Percentiles rank a stretch among this genome's conserved stretches.
phyloP scores from a whole-genome alignment of 2,113 vertebrate genomes.

The Elanoides forficatus region DNA sequence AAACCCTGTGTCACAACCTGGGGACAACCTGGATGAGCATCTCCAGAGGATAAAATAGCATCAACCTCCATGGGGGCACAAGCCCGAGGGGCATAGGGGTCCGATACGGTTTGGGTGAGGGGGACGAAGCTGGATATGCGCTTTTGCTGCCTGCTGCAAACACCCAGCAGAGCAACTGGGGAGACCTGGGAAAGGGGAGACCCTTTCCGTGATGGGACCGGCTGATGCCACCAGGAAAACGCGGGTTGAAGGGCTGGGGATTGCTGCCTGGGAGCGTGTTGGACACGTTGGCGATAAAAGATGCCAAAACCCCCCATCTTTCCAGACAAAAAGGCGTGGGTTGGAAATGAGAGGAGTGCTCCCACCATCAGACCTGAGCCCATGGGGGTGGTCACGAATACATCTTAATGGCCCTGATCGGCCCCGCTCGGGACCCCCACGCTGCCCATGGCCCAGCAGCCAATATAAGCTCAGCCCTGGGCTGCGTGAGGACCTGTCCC shows the following conservation, averaged over 20 bases:
- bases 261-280: rapidly evolving
- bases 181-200: background rate
- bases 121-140: background rate
- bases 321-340: background rate
- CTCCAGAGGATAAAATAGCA: background rate
- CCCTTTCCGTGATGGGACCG: background rate
- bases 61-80: background rate
- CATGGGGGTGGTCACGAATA: background rate
- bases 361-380: background rate
- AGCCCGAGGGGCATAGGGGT: no score
- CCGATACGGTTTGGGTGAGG: rapidly evolving
- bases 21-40: background rate
- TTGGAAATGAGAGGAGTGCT: background rate
- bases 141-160: background rate
- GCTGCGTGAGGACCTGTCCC: background rate
- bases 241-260: background rate
- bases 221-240: background rate
- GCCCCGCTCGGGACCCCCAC: background rate
- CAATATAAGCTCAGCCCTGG: background rate
- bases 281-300: background rate
- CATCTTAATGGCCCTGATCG: background rate
- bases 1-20: background rate
- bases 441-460: background rate
- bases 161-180: rapidly evolving
- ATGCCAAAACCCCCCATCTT: rapidly evolving